A percentile compares a stretch with the other conserved stretches of the same genome.
These are phyloP conservation scores for Micrasema minimum DNA, from an alignment of 1,140 invertebrate species.

Conservation along the genomic window DNA sequence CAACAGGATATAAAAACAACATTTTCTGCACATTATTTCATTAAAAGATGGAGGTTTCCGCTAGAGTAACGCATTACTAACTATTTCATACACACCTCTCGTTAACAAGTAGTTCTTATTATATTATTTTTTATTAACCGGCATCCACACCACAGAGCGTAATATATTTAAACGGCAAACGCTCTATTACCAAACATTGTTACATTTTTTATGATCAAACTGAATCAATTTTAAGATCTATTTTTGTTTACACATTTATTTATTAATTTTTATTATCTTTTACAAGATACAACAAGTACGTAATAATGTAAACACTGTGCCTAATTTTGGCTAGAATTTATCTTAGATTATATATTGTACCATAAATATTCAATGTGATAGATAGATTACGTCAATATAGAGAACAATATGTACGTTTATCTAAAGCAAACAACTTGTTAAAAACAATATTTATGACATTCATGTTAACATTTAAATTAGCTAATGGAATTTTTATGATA, in stretches of 20 bases:
- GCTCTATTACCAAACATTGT: neutral
- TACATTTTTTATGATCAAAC: constrained; percentile 16
- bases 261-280: constrained; percentile 18
- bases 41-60: too few species aligned
- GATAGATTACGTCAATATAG: neutral
- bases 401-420: constrained; percentile 1
- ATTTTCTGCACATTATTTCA: too few species aligned
- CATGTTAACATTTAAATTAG: constrained; percentile 49
- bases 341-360: neutral
- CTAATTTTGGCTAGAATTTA: constrained; percentile 14
- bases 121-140: constrained; percentile 2
- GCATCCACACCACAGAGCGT: too few species aligned
- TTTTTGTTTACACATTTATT: neutral
- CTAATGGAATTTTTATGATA: constrained; percentile 51
- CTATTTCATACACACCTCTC: constrained; percentile 5
- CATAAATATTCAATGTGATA: neutral
- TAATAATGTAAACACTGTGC: constrained; percentile 16
- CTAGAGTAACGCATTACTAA: too few species aligned
- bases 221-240: neutral
- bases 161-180: neutral
- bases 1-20: too few species aligned
- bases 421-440: constrained; percentile 16
- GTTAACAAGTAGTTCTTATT: neutral
- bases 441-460: constrained; percentile 26
- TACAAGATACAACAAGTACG: constrained; percentile 24